Base-by-base conservation (phyloP, 2,113 vertebrate genomes). In the Macquaria australasica region DNA sequence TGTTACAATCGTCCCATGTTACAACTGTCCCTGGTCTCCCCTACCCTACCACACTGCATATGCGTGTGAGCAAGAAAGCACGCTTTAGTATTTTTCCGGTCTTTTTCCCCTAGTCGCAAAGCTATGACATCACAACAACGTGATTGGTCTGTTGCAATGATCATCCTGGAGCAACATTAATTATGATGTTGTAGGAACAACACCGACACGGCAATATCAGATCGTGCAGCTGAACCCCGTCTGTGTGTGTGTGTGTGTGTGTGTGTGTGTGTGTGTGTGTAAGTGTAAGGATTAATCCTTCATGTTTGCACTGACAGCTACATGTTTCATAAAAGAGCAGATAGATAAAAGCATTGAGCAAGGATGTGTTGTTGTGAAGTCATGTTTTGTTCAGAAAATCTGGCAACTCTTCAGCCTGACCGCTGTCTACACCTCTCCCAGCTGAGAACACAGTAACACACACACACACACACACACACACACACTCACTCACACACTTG, bases 341-440 rank as follows among this genome's bases (percentile, higher is more conserved):
- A 43, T 74, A 75, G 84, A 87, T 79, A 77, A 87, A 76, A 83
- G 83, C 71, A 77, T 14, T 1, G 76, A 81, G 70, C 70, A 88
- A 31, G 63, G 55, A 68, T 64, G 81, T 81, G 83, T 87, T 85
- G 79, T 82, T 87, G 66, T 77, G 83, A 80, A 80, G 87, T 77
- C 85, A 81, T 82, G 88, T 87, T 88, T 84, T 88, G 63, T 81
- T 89, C 87, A 75, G 48, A 83, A 90, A 81, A 85, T 59, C 68
- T 90, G 84, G 82, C 84, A 85, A 63, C 56, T 72, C 41, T 45
- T 84, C 70, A 80, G 73, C 62, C 77, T 84, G 84, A 70, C 77
- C 39, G 70, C 85, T 92, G 86, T 92, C 89, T 87, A 81, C 87
- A 90, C 90, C 77, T 90, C 64, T 82, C 37, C 73, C 45, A 86